Evolutionary conservation across 2,797 vertebrate genomes (phyloP).

Genomic region (Loris lydekkerianus): DNA sequence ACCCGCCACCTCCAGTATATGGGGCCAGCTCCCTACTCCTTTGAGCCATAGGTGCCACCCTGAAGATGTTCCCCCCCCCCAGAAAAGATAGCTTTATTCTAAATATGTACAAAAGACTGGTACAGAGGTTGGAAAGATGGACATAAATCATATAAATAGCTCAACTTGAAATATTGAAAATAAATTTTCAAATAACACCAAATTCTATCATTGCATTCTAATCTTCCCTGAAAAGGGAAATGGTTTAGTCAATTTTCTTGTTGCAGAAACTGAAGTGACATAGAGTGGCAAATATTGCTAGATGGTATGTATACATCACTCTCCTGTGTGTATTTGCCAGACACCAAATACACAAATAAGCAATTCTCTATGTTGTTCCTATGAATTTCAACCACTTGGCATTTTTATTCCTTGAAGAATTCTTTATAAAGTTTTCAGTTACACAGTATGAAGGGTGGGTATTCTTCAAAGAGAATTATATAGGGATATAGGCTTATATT

Average conservation of each 20-base stretch:
- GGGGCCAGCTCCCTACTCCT: no score
- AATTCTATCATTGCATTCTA: background rate
- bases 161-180: background rate
- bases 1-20: no score
- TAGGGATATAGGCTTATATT: background rate
- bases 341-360: background rate
- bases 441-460: background rate
- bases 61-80: background rate
- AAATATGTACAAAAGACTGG: background rate
- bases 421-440: background rate
- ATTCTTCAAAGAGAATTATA: background rate
- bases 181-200: background rate
- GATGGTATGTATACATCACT: background rate
- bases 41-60: no score
- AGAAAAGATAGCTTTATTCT: background rate
- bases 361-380: background rate
- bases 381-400: background rate
- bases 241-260: background rate
- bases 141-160: background rate
- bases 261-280: background rate
- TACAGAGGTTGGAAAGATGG: background rate
- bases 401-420: background rate
- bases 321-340: background rate
- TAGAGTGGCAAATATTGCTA: background rate
- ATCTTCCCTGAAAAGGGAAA: background rate